Evolutionary conservation across 2,113 vertebrate genomes (phyloP).

Genomic region (Muntiacus muntjak): DNA sequence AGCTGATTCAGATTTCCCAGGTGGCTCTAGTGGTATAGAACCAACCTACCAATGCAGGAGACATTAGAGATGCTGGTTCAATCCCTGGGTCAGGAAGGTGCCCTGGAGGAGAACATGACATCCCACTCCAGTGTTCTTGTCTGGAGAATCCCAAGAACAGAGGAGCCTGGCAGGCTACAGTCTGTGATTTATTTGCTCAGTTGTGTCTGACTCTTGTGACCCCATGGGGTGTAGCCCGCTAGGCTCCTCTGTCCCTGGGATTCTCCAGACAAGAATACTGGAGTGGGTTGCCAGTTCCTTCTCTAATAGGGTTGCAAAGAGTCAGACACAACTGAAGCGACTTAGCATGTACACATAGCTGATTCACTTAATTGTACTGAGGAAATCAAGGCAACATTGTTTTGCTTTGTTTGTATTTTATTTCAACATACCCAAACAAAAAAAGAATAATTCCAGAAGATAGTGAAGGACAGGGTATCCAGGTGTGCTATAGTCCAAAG

Average conservation of each 20-base stretch:
- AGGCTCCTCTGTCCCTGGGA: neutral
- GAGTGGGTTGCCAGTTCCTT: neutral
- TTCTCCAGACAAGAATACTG: neutral
- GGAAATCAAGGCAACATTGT: neutral
- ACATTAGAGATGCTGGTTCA: neutral
- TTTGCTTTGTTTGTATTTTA: neutral
- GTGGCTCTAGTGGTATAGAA: neutral
- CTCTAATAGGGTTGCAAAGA: neutral
- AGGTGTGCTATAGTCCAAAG: neutral
- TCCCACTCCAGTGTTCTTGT: neutral
- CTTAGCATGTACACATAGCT: neutral
- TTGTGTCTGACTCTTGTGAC: neutral
- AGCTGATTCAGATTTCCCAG: neutral
- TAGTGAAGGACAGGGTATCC: neutral
- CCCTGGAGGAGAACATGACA: neutral
- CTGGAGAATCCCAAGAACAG: neutral
- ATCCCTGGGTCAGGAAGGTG: neutral
- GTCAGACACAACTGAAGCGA: neutral
- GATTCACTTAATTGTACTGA: neutral
- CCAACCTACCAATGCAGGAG: neutral
- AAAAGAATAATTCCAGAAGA: neutral
- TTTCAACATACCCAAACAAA: neutral
- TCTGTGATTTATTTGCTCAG: neutral
- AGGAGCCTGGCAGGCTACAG: neutral
- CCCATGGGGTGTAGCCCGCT: neutral